A percentile compares a stretch with the other conserved stretches of the same genome.
Evolutionary conservation across 2,797 vertebrate genomes (phyloP).

Genomic region (Sardinella longiceps): DNA sequence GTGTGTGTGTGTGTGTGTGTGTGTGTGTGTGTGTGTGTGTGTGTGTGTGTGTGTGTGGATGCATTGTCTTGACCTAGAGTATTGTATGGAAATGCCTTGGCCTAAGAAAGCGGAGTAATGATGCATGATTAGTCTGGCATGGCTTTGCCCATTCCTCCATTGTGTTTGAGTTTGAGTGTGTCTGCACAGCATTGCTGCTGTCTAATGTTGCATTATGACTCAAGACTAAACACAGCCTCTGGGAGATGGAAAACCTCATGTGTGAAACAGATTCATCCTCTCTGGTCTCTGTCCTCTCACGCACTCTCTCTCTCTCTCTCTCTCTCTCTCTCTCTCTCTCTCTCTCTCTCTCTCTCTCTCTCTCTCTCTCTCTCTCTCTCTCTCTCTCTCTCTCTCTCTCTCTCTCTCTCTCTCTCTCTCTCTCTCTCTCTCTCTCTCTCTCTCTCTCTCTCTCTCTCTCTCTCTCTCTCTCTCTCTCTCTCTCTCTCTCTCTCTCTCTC

Average conservation of each 20-base stretch:
- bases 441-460: neutral
- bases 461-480: neutral
- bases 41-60: neutral
- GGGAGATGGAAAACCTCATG: neutral
- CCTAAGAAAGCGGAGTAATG: neutral
- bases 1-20: neutral
- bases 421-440: neutral
- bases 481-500: neutral
- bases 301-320: neutral
- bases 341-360: neutral
- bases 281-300: neutral
- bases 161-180: neutral
- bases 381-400: neutral
- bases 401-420: neutral
- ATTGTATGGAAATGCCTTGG: neutral
- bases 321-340: neutral
- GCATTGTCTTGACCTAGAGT: neutral
- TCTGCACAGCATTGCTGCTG: neutral
- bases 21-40: neutral
- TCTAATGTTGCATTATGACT: neutral
- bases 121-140: neutral
- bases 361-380: neutral
- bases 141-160: neutral
- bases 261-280: neutral
- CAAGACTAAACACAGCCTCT: neutral